A percentile compares a stretch with the other conserved stretches of the same genome.
Evolutionary conservation across 2,797 vertebrate genomes (phyloP).

Genomic region (Ara ararauna): DNA sequence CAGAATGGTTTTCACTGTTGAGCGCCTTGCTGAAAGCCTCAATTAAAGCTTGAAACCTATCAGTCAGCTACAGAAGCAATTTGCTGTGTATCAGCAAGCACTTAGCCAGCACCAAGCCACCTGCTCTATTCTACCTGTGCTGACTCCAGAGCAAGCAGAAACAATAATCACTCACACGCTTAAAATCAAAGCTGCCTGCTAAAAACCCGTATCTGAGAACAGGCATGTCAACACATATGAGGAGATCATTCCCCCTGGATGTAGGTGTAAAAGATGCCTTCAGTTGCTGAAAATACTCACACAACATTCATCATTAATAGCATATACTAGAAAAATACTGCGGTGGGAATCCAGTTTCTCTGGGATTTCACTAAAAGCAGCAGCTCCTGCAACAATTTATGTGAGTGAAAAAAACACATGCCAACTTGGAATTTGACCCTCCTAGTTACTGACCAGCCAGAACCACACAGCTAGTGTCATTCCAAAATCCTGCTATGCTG

Average conservation of each 20-base stretch:
- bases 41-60: slow-evolving; percentile 67
- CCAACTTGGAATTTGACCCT: slow-evolving; percentile 38
- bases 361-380: not conserved
- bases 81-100: slow-evolving; percentile 61
- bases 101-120: slow-evolving; percentile 48
- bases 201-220: not conserved
- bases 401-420: not conserved
- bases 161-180: not conserved
- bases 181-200: not conserved
- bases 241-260: not conserved
- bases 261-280: not conserved
- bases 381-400: not conserved
- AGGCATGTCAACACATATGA: not conserved
- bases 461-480: not conserved
- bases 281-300: not conserved
- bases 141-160: not conserved
- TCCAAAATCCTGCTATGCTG: not conserved
- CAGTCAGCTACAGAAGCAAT: slow-evolving; percentile 49
- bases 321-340: not conserved
- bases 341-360: not conserved
- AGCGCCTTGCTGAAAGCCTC: slow-evolving; percentile 58
- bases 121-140: slow-evolving; percentile 27
- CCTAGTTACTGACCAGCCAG: slow-evolving; percentile 37
- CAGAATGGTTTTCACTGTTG: slow-evolving; percentile 49
- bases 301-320: not conserved